Evolutionary conservation across 1,140 invertebrate species (phyloP).

Genomic region (Diorhabda sublineata): DNA sequence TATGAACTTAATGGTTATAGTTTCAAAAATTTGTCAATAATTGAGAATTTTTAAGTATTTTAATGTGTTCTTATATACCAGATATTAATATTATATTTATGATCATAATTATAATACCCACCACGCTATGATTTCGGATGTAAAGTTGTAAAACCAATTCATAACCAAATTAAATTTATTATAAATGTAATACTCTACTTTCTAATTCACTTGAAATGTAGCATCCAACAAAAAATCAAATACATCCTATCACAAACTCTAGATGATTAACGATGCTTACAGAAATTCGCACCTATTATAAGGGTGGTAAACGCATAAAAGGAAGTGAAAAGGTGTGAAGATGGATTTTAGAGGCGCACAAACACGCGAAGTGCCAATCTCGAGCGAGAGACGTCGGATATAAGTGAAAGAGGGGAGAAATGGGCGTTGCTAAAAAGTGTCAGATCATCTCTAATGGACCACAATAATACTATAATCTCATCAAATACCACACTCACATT

Average conservation of each 20-base stretch:
- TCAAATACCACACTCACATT: not conserved
- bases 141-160: too few species aligned
- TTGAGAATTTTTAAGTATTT: too few species aligned
- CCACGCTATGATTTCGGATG: too few species aligned
- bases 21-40: too few species aligned
- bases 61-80: too few species aligned
- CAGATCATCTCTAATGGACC: constrained; percentile 18
- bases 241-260: constrained; percentile 9
- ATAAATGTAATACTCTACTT: too few species aligned
- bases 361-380: constrained; percentile 22
- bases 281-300: constrained; percentile 14
- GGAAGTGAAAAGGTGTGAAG: constrained; percentile 23
- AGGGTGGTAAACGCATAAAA: constrained; percentile 20
- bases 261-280: constrained; percentile 16
- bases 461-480: constrained; percentile 5
- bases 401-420: constrained; percentile 6
- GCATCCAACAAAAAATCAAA: constrained; percentile 9
- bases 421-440: constrained; percentile 12
- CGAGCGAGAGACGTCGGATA: constrained; percentile 1
- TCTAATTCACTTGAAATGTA: constrained; percentile 4
- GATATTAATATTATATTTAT: too few species aligned
- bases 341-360: constrained; percentile 19
- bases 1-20: too few species aligned
- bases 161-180: too few species aligned
- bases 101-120: too few species aligned